Evolutionary conservation across 2,113 vertebrate species (phyloP).

Genomic region (Lathamus discolor): DNA sequence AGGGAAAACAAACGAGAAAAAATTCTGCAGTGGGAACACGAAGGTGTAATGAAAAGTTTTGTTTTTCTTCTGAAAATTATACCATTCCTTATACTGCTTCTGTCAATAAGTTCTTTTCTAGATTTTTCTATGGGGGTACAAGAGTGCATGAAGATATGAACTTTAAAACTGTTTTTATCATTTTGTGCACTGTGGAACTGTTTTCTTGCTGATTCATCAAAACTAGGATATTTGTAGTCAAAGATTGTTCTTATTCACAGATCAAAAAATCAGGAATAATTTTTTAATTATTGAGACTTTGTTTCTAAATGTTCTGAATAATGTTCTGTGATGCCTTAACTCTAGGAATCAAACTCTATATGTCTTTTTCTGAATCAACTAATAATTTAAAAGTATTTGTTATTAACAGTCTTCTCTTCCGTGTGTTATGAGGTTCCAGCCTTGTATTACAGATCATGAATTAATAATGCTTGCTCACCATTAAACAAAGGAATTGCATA

Average conservation of each 20-base stretch:
- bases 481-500: neutral
- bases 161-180: neutral
- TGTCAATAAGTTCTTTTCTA: neutral
- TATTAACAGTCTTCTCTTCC: neutral
- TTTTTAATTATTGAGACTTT: neutral
- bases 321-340: neutral
- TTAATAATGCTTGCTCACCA: neutral
- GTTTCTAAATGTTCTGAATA: neutral
- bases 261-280: neutral
- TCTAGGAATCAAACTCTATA: neutral
- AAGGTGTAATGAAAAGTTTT: neutral
- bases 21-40: neutral
- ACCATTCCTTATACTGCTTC: neutral
- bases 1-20: neutral
- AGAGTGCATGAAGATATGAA: neutral
- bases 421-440: neutral
- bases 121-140: neutral
- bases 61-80: neutral
- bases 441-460: neutral
- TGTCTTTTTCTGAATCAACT: neutral
- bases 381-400: constrained; percentile 2
- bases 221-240: neutral
- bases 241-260: neutral
- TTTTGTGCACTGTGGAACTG: neutral
- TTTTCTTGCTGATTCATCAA: neutral